Base-by-base conservation (phyloP, 2,888 invertebrate genomes). In the Suillia variegata region DNA sequence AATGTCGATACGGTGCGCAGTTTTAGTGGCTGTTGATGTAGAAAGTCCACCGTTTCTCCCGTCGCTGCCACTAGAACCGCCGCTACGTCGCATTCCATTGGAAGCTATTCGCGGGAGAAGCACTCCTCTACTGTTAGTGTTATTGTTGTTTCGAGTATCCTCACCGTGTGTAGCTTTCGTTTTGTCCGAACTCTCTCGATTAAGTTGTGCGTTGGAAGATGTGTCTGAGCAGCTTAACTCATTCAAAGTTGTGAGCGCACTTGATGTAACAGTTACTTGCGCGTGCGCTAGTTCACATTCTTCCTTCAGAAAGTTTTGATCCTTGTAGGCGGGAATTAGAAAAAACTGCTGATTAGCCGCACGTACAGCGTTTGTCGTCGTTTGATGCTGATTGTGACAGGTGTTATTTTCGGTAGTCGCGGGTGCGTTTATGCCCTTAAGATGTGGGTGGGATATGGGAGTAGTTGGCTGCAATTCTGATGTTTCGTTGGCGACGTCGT, bases 201-300 rank as follows among this genome's bases (percentile, higher is more conserved):
- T 31, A 8, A 12, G 31, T 12, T 31, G 31, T 31, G 31, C 31
- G n/a, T n/a, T n/a, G n/a, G n/a, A n/a, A n/a, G n/a, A n/a, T 51
- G 42, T 57, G 33, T 12, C 33, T 13, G 8, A 33, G n/a, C n/a
- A n/a, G n/a, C n/a, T n/a, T n/a, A n/a, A n/a, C n/a, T n/a, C n/a
- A 42, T 42, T 42, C 53, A 5, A 8, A 10, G 5, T 13, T 18
- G 6, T 3, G 18, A 8, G 12, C 22, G 17, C 17, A 3, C 5
- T 4, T 6, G 48, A 10, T 8, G 24, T 10, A 4, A 24, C 61
- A 33, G 64, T 65, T 48, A 82, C 75, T 68, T 80, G 81, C n/a
- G 78, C 77, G 58, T 79, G 76, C 6, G 82, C 82, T 67, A 81
- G 66, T 58, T 80, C 80, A 66, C 79, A 82, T 66, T 82, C 82